Conservation (phyloP, 2,888 invertebrate species). For the Metallyticus violacea region DNA sequence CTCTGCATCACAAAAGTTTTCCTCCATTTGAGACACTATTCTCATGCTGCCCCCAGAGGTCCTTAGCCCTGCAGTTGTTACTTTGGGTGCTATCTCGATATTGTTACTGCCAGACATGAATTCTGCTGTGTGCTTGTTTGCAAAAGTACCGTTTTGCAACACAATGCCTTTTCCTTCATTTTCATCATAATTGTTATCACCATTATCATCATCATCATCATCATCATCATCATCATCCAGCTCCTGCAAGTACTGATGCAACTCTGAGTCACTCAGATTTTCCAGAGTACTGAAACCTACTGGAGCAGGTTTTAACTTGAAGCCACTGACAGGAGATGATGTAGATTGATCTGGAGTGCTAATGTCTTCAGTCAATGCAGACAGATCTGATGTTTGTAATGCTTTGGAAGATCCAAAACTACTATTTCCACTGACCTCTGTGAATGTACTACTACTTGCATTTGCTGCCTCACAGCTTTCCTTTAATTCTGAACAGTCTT, state of each 20-base stretch:
- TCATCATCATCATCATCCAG: conserved; percentile 41
- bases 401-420: background rate
- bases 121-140: background rate
- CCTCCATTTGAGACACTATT: background rate
- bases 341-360: background rate
- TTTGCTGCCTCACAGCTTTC: background rate
- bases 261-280: conserved; percentile 44
- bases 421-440: background rate
- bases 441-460: background rate
- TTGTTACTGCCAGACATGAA: background rate
- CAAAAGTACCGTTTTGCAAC: background rate
- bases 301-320: background rate
- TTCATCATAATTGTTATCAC: background rate
- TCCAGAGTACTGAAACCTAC: conserved; percentile 42
- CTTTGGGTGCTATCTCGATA: background rate
- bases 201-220: background rate
- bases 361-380: background rate
- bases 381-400: background rate
- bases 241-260: conserved; percentile 38
- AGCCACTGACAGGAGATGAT: background rate
- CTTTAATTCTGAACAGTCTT: background rate
- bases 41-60: background rate
- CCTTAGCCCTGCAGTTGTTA: background rate
- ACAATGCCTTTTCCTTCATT: too few relatives aligned
- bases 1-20: background rate